Conservation (phyloP, 2,113 vertebrate genomes). For the Origma solitaria region DNA sequence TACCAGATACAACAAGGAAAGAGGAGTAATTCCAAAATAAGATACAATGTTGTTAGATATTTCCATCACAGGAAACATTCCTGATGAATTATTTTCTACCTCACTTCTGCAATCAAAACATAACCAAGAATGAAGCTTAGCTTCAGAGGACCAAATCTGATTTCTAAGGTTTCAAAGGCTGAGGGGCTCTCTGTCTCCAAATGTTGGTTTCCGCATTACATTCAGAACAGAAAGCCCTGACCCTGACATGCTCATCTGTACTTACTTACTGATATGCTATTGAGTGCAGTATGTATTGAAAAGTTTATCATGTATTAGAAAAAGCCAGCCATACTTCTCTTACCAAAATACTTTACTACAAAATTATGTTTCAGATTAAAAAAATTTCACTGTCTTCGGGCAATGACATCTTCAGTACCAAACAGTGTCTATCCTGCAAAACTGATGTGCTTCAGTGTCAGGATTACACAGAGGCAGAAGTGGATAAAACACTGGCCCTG, state of each 20-base stretch:
- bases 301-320: not conserved
- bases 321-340: fast-evolving
- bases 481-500: not conserved
- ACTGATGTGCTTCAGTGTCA: not conserved
- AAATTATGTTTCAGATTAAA: not conserved
- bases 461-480: not conserved
- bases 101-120: not conserved
- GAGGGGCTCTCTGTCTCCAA: not conserved
- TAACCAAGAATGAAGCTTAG: not conserved
- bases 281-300: not conserved
- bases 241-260: not conserved
- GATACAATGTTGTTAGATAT: not conserved
- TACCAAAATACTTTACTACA: not conserved
- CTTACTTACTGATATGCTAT: not conserved
- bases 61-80: not conserved
- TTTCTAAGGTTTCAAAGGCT: not conserved
- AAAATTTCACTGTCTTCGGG: not conserved
- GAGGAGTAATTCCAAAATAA: not conserved
- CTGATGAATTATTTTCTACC: not conserved
- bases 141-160: not conserved
- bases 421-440: not conserved
- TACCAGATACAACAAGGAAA: not conserved
- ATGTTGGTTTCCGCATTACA: not conserved
- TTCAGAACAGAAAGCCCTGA: not conserved
- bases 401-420: not conserved